These are phyloP conservation scores for Chaetogeoica ovagalla DNA, from an alignment of 2,888 invertebrate species.

Conservation along the genomic window DNA sequence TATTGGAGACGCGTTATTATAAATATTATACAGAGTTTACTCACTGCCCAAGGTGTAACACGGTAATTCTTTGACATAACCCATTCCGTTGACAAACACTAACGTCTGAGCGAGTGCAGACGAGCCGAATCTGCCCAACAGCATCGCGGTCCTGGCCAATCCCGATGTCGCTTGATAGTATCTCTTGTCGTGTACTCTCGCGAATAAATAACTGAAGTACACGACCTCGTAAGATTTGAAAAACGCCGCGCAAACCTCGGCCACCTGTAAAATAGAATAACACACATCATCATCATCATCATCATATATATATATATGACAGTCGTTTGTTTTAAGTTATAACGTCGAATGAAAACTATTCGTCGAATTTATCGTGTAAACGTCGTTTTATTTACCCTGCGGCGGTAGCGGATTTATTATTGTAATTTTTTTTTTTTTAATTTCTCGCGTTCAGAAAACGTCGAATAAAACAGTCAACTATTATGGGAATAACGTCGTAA, in stretches of 20 bases:
- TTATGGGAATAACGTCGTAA: too few species aligned
- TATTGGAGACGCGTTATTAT: too few species aligned
- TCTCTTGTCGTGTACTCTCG: slow-evolving; percentile 68
- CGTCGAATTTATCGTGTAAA: too few species aligned
- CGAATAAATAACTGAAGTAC: slow-evolving; percentile 91
- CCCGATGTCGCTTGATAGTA: slow-evolving; percentile 83
- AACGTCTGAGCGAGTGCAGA: slow-evolving; percentile 71
- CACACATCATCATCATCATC: too few species aligned
- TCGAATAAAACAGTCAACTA: too few species aligned
- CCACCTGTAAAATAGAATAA: slow-evolving; percentile 2
- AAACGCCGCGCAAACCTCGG: slow-evolving; percentile 2
- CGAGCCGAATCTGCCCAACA: slow-evolving; percentile 78
- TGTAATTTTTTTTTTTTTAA: too few species aligned
- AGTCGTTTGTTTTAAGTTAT: neutral
- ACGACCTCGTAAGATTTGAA: slow-evolving; percentile 68
- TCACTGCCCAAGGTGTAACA: slow-evolving; percentile 39
- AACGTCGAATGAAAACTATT: neutral
- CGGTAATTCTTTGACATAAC: slow-evolving; percentile 10
- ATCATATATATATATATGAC: too few species aligned
- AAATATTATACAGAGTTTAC: neutral
- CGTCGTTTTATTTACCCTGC: too few species aligned
- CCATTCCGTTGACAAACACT: neutral
- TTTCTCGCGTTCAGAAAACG: too few species aligned
- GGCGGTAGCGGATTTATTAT: too few species aligned
- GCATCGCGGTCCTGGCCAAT: slow-evolving; percentile 78